Conservation (phyloP, 2,113 vertebrate genomes). For the Heterotilapia buettikoferi region DNA sequence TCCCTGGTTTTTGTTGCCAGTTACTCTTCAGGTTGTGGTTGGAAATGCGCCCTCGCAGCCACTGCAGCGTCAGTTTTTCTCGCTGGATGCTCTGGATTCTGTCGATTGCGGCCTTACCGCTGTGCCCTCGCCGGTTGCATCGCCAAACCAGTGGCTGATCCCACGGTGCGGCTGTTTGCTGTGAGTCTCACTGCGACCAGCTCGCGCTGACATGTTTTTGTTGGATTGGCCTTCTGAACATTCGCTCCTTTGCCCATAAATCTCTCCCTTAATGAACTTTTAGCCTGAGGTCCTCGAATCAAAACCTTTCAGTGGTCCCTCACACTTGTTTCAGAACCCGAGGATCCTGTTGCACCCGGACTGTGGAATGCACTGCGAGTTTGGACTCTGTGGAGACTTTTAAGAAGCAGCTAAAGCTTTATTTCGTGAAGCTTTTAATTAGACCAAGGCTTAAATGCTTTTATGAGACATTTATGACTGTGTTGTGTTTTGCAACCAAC, state of each 20-base stretch:
- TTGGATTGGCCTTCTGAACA: not conserved
- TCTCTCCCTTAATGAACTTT: not conserved
- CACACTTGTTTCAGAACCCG: not conserved
- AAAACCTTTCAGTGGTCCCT: not conserved
- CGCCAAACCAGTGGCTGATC: not conserved
- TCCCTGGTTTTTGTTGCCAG: not conserved
- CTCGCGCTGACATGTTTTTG: not conserved
- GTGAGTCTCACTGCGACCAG: not conserved
- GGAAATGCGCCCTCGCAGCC: not conserved
- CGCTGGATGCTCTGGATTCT: not conserved
- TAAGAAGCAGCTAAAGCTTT: not conserved
- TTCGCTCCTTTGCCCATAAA: not conserved
- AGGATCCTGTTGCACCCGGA: not conserved
- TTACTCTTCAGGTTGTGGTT: not conserved
- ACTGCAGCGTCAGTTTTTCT: not conserved
- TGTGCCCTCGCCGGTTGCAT: not conserved
- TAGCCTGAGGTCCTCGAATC: not conserved
- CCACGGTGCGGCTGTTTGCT: not conserved
- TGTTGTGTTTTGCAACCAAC: not conserved
- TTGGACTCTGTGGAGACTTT: not conserved
- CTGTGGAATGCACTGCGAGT: accelerated
- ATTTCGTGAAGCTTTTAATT: not conserved
- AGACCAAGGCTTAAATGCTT: not conserved
- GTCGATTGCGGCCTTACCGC: not conserved
- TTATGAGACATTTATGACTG: not conserved